A percentile compares a stretch with the other conserved stretches of the same genome.
These are phyloP conservation scores for Microctonus aethiopoides DNA, from an alignment of 2,888 invertebrate genomes.

Conservation along the genomic window DNA sequence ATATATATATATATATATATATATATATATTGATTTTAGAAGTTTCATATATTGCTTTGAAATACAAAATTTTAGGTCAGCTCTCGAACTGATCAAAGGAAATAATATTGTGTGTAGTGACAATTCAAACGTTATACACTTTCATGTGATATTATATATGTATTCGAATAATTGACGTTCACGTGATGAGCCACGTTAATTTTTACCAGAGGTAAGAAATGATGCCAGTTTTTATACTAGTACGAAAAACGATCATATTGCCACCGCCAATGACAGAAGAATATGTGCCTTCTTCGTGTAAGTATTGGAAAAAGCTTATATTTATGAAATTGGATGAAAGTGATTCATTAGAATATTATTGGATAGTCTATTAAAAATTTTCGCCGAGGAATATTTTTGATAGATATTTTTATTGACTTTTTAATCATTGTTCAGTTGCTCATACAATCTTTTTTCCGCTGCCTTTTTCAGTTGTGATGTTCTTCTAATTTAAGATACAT, in stretches of 20 bases:
- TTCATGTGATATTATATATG: too few species aligned
- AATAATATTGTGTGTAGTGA: neutral
- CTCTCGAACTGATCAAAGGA: neutral
- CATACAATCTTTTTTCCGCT: too few species aligned
- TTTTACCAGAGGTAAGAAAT: too few species aligned
- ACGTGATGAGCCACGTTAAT: too few species aligned
- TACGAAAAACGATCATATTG: too few species aligned
- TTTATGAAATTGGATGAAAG: neutral
- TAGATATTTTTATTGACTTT: neutral
- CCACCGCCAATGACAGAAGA: too few species aligned
- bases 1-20: too few species aligned
- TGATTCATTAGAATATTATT: neutral
- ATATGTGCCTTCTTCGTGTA: too few species aligned
- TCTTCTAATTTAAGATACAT: too few species aligned
- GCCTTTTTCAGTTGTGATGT: too few species aligned
- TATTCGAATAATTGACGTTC: neutral
- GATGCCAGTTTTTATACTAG: too few species aligned
- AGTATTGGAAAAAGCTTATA: neutral
- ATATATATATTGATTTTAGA: neutral
- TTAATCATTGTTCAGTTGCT: too few species aligned
- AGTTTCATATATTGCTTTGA: neutral
- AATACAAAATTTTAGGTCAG: neutral
- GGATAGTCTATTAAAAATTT: neutral
- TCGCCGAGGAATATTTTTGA: neutral
- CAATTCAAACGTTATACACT: neutral